Base-by-base conservation (phyloP, 92 coral and sea anemone genomes). In the Epizoanthus illoricatus region DNA sequence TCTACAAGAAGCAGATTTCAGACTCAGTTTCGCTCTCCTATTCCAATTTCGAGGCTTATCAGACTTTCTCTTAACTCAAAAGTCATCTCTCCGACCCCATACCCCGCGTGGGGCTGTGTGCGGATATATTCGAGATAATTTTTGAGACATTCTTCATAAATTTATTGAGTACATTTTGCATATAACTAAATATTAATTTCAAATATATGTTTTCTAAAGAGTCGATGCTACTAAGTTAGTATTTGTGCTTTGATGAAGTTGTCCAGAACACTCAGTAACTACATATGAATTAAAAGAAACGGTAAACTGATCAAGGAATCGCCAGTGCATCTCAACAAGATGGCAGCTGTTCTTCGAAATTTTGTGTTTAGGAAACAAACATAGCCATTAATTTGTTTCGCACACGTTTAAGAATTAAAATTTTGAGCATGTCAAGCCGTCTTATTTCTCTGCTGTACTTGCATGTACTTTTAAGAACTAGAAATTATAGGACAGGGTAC, bases 351-450 rank as follows among this genome's bases (percentile, higher is more conserved):
- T 5, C 42, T 16, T 57, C 23, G 13, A 55, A 65, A 52, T 74
- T 74, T 36, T 23, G 80, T 56, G 43, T 57, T 33, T 36, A 55
- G 80, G 64, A 74, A 56, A 56, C 80, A 56, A 57, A 57, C 43
- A 74, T 23, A 57, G 47, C 54, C 80, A 74, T 74, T 74, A 74
- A 74, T 74, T 74, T 74, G 80, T 74, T 74, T 74, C 80, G 80
- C 61, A 28, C 19, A 58, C 64, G 80, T 74, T 56, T n/a, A 74
- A 65, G 62, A 74, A 74, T 24, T 47, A 72, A 72, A 57, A 58
- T 52, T 15, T 33, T 74, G 63, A 19, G 41, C 13, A 17, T 52
- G 40, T 33, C 47, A 21, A 20, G n/a, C n/a, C 47, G n/a, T 13
- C 47, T 12, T 55, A 42, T 57, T 74, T 16, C 59, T 15, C 43